These are phyloP conservation scores for Drosophila funebris DNA, from an alignment of 1,140 invertebrate species.

Conservation along the genomic window DNA sequence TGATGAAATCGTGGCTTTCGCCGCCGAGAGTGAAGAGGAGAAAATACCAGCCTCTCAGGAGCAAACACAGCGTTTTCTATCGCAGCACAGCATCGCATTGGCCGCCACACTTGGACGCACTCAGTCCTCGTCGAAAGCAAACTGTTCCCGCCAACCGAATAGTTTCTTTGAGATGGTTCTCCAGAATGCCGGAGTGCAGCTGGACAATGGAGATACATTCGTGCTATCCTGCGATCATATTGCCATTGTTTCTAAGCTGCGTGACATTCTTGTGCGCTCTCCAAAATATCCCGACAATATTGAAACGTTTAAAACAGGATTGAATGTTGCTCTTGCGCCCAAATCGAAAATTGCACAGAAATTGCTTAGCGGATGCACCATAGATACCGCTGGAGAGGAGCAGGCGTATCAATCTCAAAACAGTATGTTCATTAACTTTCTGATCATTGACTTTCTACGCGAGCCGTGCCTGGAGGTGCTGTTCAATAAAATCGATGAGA, in stretches of 20 bases:
- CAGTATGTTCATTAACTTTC: constrained; percentile 83
- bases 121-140: constrained; percentile 50
- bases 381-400: constrained; percentile 67
- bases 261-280: constrained; percentile 59
- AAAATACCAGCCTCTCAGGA: constrained; percentile 79
- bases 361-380: constrained; percentile 72
- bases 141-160: constrained; percentile 70
- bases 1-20: constrained; percentile 29
- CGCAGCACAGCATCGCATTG: constrained; percentile 70
- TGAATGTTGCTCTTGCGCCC: constrained; percentile 74
- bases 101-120: constrained; percentile 74
- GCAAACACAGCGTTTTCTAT: constrained; percentile 78
- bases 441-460: constrained; percentile 83
- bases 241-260: constrained; percentile 70
- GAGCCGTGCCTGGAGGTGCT: constrained; percentile 82
- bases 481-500: constrained; percentile 78
- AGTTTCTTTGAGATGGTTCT: constrained; percentile 78
- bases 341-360: constrained; percentile 79
- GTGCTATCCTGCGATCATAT: constrained; percentile 77
- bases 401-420: constrained; percentile 83
- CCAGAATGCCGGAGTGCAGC: constrained; percentile 65
- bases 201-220: constrained; percentile 69
- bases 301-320: constrained; percentile 79
- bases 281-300: constrained; percentile 72
- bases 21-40: constrained; percentile 67